These are phyloP conservation scores for Phyllotreta cruciferae DNA, from an alignment of 2,888 invertebrate species.

Conservation along the genomic window DNA sequence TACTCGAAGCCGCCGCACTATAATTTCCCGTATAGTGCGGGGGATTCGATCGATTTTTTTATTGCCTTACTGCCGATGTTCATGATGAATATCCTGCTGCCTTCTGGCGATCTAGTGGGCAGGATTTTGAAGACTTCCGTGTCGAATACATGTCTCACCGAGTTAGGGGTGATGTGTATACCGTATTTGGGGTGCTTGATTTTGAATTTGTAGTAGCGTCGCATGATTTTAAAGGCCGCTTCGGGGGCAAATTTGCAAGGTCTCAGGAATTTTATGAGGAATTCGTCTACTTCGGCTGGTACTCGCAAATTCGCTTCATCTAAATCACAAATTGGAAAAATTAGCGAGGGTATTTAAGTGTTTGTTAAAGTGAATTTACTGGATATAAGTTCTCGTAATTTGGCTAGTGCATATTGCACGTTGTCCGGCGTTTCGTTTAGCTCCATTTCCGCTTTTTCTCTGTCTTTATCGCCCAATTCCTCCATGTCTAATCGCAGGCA, in stretches of 20 bases:
- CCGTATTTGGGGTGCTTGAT: conserved; percentile 69
- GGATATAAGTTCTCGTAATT: conserved; percentile 63
- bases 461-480: conserved; percentile 65
- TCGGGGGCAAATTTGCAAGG: conserved; percentile 88
- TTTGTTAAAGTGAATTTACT: neutral
- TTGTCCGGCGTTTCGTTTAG: conserved; percentile 75
- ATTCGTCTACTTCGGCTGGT: conserved; percentile 75
- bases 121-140: conserved; percentile 73
- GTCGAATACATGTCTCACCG: conserved; percentile 69
- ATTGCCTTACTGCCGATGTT: conserved; percentile 72
- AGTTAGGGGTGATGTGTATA: conserved; percentile 68
- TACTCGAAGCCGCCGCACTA: too few relatives aligned
- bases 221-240: conserved; percentile 78
- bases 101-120: conserved; percentile 72
- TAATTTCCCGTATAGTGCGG: too few relatives aligned
- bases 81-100: conserved; percentile 72
- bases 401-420: conserved; percentile 66
- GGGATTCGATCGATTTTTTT: too few relatives aligned
- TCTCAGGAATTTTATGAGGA: conserved; percentile 78
- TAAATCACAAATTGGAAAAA: conserved; percentile 49
- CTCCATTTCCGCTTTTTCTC: conserved; percentile 72
- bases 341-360: neutral
- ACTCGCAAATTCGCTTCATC: conserved; percentile 69
- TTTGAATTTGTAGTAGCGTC: conserved; percentile 75
- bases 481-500: conserved; percentile 70